Evolutionary conservation across 2,113 vertebrate species (phyloP), one percentile per base, ranked within the genome.

Genomic region (Anser brachyrhynchus): DNA sequence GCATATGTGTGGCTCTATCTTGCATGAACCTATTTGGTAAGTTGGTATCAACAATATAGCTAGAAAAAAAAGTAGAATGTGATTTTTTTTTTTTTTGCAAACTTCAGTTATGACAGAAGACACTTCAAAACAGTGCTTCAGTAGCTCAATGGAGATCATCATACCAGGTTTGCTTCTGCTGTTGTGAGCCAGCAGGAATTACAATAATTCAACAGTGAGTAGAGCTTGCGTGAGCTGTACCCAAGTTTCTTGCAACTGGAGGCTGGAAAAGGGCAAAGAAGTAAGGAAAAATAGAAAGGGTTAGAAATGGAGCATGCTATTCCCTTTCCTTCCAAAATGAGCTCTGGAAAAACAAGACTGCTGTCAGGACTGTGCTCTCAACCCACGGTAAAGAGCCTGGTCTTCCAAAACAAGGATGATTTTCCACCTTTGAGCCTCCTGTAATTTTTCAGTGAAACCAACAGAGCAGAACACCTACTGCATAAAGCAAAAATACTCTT

Each of bases 401-500:
- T 46, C 43, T 83, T 64, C 64, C 84, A 95, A 94, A 83, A 75
- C 17, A 2, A 77, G 33, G 35, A 61, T n/a, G 1, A 9, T 87
- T 96, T 95, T 89, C 51, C 26, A 62, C 61, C 57, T 84, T 87
- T 71, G 77, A 93, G 49, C 5, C 31, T 94, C 33, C 70, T 72
- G 62, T 69, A 90, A 49, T 66, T 90, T 90, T 84, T 88, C 59
- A 85, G n/a, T 64, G 35, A 81, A 95, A 89, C 29, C 52, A 92
- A 41, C 37, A 75, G 4, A 74, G 62, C 28, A 84, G 39, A 86
- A 85, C 9, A 81, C 28, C 17, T 54, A 82, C 29, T 4, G 18
- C 55, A 83, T 57, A 77, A 94, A 84, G 15, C 25, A 82, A 54
- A 7, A 65, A 18, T 22, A 43, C 3, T 6, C 5, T 59, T 52